Evolutionary conservation across 1,140 invertebrate genomes (phyloP), one percentile per base, ranked within the genome.

Genomic region (Daktulosphaira vitifoliae): DNA sequence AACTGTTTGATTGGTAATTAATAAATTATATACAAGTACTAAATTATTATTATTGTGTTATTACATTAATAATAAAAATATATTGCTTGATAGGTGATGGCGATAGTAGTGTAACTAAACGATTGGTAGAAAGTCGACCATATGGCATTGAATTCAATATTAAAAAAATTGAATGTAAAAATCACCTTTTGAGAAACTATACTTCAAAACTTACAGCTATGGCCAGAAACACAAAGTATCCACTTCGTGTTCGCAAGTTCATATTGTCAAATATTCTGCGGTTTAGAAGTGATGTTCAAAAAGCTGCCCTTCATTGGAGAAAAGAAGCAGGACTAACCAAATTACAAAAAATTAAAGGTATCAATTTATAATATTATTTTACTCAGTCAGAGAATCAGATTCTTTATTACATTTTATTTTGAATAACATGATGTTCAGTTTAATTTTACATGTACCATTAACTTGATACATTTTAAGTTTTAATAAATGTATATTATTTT

Each of bases 341-440:
- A 16, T 3, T 15, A n/a, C 3, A 51, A n/a, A 51, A 51, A 51
- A 51, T 51, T 25, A 51, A 51, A 51, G 49, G 49, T 51, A 51
- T 25, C 16, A n/a, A 16, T 51, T n/a, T 29, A 29, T 51, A 15
- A 51, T 29, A 29, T 25, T 50, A 29, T 52, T 5, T 33, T 6
- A 33, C 11, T 33, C 5, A 33, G 11, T 33, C 11, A 33, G 11
- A 11, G 29, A 33, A 33, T 6, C 29, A 6, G 11, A 33, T 6
- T 33, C n/a, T 11, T 37, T 20, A 37, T 29, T n/a, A n/a, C n/a
- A n/a, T n/a, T n/a, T n/a, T n/a, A n/a, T n/a, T n/a, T n/a, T n/a
- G n/a, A n/a, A n/a, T n/a, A n/a, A n/a, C n/a, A n/a, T n/a, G n/a
- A n/a, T n/a, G n/a, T n/a, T n/a, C n/a, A n/a, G n/a, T n/a, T n/a